Evolutionary conservation across 2,797 vertebrate species (phyloP), one percentile per base, ranked within the genome.

Genomic region (Pseudochromis fuscus): DNA sequence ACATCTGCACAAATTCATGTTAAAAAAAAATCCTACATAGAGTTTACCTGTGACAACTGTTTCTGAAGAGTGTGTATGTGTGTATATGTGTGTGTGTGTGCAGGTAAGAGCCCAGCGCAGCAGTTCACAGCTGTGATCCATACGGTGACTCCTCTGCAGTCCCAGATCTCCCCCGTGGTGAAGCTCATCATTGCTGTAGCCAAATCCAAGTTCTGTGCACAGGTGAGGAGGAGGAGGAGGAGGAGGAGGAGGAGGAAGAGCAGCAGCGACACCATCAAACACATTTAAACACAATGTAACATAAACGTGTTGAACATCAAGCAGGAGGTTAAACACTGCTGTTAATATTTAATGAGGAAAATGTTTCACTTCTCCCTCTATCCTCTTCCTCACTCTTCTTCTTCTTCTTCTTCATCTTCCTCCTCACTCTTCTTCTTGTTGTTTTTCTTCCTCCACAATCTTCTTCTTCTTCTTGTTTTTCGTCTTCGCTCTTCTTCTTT

Each of bases 201-300:
- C 89, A 95, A 94, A 86, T 95, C 94, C 82, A 95, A 92, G 88
- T 95, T 94, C 89, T 95, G 94, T 91, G 90, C 91, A 82, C 94
- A 95, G 93, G 94, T 95, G 72, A n/a, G n/a, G n/a, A n/a, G n/a
- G n/a, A n/a, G n/a, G n/a, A n/a, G n/a, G n/a, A n/a, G n/a, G n/a
- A n/a, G n/a, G n/a, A n/a, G n/a, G n/a, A n/a, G n/a, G n/a, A n/a
- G n/a, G n/a, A n/a, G 72, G 90, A 58, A 18, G 33, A 15, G 28
- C 3, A 19, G 33, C 15, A 30, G 38, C 5, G n/a, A n/a, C n/a
- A n/a, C 6, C 15, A 52, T 8, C 12, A 18, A 50, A 57, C 38
- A 35, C 11, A 7, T 24, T 27, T 18, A 40, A 40, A n/a, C n/a
- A n/a, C n/a, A n/a, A n/a, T n/a, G n/a, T n/a, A n/a, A n/a, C n/a